Evolutionary conservation across 2,888 invertebrate genomes (phyloP).

Genomic region (Mallateleia sp.): DNA sequence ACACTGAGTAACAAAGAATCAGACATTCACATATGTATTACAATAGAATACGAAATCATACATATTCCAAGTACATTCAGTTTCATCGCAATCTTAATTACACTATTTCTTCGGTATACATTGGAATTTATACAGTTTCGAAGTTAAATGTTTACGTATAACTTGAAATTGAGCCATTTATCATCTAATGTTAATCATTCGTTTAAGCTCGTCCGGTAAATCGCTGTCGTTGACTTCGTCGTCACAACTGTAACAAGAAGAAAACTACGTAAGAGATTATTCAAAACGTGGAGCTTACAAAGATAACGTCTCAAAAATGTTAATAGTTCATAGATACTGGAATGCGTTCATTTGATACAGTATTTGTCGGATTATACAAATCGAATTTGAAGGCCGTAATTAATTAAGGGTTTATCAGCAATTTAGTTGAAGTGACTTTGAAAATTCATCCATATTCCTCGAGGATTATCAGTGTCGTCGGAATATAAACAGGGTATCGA

Average conservation of each 20-base stretch:
- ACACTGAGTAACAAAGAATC: constrained; percentile 64
- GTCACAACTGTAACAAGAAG: constrained; percentile 51
- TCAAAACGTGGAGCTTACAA: not conserved
- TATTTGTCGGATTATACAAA: constrained; percentile 61
- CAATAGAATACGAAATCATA: constrained; percentile 62
- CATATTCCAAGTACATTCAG: constrained; percentile 69
- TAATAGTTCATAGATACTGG: constrained; percentile 29
- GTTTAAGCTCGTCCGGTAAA: constrained; percentile 61
- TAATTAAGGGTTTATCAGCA: constrained; percentile 58
- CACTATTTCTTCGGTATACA: constrained; percentile 71
- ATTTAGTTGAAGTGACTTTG: constrained; percentile 49
- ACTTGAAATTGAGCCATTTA: constrained; percentile 72
- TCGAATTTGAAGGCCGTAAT: constrained; percentile 55
- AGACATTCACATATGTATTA: constrained; percentile 64
- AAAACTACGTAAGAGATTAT: constrained; percentile 24
- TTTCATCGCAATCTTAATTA: constrained; percentile 63
- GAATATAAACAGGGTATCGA: constrained; percentile 52
- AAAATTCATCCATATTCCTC: constrained; percentile 55
- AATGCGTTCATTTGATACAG: too few relatives aligned
- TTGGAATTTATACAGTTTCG: constrained; percentile 68
- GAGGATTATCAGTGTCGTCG: constrained; percentile 26
- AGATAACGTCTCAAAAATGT: constrained; percentile 23
- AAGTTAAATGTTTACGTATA: constrained; percentile 62
- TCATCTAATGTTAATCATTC: constrained; percentile 61
- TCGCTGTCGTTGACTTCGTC: constrained; percentile 30